Conservation (phyloP, 2,113 vertebrate species). For the Gasterosteus nipponicus region DNA sequence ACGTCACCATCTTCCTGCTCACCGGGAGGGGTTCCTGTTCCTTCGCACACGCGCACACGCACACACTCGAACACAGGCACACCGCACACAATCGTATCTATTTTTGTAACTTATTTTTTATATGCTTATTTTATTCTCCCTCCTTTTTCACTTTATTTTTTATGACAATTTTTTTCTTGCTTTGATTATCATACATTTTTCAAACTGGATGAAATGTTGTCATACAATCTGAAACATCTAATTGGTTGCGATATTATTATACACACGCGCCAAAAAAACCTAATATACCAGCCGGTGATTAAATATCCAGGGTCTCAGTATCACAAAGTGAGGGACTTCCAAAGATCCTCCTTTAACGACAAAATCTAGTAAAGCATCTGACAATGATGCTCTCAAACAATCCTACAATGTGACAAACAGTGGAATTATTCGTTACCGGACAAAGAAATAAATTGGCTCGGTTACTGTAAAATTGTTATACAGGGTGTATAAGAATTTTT, state of each 20-base stretch:
- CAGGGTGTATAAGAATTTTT: not conserved
- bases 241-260: not conserved
- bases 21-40: constrained; percentile 87
- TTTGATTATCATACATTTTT: not conserved
- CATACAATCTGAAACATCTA: not conserved
- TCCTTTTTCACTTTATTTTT: not conserved
- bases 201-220: not conserved
- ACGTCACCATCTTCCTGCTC: constrained; percentile 87
- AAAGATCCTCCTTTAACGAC: not conserved
- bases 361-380: not conserved
- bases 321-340: not conserved
- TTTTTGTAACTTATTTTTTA: constrained; percentile 1
- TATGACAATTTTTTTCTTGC: not conserved
- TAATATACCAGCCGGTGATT: not conserved
- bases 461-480: not conserved
- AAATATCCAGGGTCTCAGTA: not conserved
- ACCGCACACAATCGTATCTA: not conserved
- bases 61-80: constrained; percentile 24
- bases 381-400: not conserved
- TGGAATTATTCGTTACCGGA: not conserved
- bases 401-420: not conserved
- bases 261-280: not conserved
- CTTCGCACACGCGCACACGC: constrained; percentile 45
- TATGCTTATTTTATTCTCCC: not conserved
- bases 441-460: not conserved